A percentile compares a stretch with the other conserved stretches of the same genome.
Evolutionary conservation across 2,888 invertebrate species (phyloP).

Genomic region (Eretmocerus hayati): DNA sequence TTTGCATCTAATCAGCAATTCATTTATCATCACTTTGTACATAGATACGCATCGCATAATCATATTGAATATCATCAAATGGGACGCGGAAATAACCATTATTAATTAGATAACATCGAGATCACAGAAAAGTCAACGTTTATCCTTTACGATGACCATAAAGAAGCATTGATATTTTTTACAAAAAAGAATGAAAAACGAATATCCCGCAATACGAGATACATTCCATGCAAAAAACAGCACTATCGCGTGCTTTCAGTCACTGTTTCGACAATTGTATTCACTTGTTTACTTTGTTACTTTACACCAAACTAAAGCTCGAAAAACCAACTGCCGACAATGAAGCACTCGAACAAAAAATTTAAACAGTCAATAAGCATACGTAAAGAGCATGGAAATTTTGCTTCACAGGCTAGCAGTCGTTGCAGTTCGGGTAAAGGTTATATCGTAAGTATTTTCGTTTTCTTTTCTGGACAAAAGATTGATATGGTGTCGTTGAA

Average conservation of each 20-base stretch:
- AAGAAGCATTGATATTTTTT: too few relatives aligned
- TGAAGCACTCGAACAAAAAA: background rate
- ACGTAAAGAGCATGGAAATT: constrained; percentile 25
- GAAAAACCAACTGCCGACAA: too few relatives aligned
- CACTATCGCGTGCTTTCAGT: too few relatives aligned
- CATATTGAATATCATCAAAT: background rate
- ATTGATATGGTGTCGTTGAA: background rate
- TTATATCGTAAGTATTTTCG: constrained; percentile 78
- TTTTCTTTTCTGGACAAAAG: constrained; percentile 21
- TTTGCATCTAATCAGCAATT: constrained; percentile 6
- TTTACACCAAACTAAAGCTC: too few relatives aligned
- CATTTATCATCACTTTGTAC: constrained; percentile 8
- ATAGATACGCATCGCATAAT: constrained; percentile 1
- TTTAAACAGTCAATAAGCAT: constrained; percentile 5
- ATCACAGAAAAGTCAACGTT: constrained; percentile 24
- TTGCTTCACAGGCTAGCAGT: constrained; percentile 73
- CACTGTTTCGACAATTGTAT: too few relatives aligned
- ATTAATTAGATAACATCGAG: constrained; percentile 6
- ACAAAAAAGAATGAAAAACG: too few relatives aligned
- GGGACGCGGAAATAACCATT: background rate
- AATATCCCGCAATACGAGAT: too few relatives aligned
- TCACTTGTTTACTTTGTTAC: too few relatives aligned
- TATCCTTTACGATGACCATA: constrained; percentile 20
- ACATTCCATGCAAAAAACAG: too few relatives aligned
- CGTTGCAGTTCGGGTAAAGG: constrained; percentile 89